These are phyloP conservation scores for Trachelus iudaicus DNA, from an alignment of 2,888 invertebrate genomes.

Conservation along the genomic window DNA sequence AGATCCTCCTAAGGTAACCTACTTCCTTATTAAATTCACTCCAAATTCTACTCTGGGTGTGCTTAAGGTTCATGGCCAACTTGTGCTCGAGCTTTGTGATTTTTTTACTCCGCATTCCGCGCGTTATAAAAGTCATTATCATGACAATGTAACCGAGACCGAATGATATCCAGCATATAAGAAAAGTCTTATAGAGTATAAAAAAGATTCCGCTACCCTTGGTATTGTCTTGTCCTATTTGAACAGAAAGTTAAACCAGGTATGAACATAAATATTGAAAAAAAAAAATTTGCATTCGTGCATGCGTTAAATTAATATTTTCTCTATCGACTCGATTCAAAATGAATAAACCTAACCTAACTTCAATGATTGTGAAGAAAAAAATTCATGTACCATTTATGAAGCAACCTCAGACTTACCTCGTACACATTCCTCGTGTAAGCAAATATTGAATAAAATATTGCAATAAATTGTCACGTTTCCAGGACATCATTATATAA, in stretches of 20 bases:
- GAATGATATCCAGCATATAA: conserved; percentile 91
- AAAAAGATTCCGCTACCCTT: conserved; percentile 71
- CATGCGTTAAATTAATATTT: neutral
- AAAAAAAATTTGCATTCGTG: neutral
- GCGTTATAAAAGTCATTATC: conserved; percentile 87
- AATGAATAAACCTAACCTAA: neutral
- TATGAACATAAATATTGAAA: neutral
- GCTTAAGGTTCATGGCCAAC: conserved; percentile 79
- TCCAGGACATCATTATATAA: neutral
- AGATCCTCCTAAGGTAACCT: conserved; percentile 77
- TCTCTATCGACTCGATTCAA: neutral
- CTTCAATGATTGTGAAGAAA: conserved; percentile 14
- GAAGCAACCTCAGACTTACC: conserved; percentile 52
- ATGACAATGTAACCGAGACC: conserved; percentile 92
- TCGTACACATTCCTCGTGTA: conserved; percentile 47
- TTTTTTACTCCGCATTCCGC: conserved; percentile 80
- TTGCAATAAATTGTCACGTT: neutral
- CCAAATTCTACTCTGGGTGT: conserved; percentile 82
- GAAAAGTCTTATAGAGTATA: conserved; percentile 81
- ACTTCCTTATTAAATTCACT: conserved; percentile 81
- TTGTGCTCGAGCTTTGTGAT: conserved; percentile 81
- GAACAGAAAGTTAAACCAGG: neutral
- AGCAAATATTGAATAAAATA: neutral
- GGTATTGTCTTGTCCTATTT: conserved; percentile 57
- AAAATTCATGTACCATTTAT: conserved; percentile 47